phyloP scores from a whole-genome alignment of 2,113 vertebrate genomes.

The Gasterosteus nipponicus region DNA sequence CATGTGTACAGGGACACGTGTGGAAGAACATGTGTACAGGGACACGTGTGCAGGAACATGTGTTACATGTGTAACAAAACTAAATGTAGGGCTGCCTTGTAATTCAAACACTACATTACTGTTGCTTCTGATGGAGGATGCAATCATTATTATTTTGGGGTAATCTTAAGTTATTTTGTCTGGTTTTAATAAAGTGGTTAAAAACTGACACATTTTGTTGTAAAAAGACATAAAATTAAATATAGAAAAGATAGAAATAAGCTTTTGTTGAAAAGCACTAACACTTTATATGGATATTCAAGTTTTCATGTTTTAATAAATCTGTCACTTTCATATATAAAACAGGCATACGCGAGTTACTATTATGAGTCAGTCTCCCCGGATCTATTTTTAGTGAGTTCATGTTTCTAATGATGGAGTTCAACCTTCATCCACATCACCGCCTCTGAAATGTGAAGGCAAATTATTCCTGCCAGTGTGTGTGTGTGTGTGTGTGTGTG shows the following conservation, averaged over 20 bases:
- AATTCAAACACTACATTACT: too few relatives aligned
- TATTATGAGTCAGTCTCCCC: neutral
- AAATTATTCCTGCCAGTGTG: slow-evolving; percentile 15
- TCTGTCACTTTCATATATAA: neutral
- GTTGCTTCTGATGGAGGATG: too few relatives aligned
- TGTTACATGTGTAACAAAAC: too few relatives aligned
- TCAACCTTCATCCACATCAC: slow-evolving; percentile 13
- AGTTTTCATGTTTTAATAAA: neutral
- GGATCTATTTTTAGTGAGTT: slow-evolving; percentile 20
- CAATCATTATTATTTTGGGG: neutral
- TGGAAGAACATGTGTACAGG: too few relatives aligned
- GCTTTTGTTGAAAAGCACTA: neutral
- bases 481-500: slow-evolving; percentile 28
- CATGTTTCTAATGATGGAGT: slow-evolving; percentile 10
- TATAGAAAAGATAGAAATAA: neutral
- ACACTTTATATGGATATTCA: neutral
- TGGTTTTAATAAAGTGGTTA: neutral
- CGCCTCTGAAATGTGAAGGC: neutral
- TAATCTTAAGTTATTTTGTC: neutral
- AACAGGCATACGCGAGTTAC: neutral
- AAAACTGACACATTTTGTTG: neutral
- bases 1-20: too few relatives aligned
- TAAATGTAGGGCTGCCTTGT: too few relatives aligned
- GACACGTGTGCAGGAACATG: too few relatives aligned
- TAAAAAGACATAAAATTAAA: neutral